Evolutionary conservation across 2,113 vertebrate genomes (phyloP).

Genomic region (Muntiacus muntjak): DNA sequence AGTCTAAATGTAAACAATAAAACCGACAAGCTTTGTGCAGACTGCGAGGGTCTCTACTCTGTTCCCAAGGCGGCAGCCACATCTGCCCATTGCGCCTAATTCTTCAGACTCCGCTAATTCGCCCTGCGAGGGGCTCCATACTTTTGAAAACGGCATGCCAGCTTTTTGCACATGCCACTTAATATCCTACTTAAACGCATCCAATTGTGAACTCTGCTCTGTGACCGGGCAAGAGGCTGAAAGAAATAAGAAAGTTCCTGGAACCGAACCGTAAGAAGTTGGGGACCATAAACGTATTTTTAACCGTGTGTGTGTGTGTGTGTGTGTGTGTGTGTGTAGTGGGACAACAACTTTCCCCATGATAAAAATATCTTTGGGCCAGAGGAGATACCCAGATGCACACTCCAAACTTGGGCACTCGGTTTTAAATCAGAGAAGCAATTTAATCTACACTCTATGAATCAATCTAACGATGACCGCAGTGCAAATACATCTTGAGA

Average conservation of each 20-base stretch:
- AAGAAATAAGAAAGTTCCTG: constrained; percentile 39
- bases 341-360: neutral
- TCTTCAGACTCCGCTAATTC: neutral
- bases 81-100: neutral
- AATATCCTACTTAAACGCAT: neutral
- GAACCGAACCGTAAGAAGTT: neutral
- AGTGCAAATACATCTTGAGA: neutral
- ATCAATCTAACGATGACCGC: neutral
- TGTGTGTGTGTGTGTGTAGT: neutral
- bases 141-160: neutral
- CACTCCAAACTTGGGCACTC: constrained; percentile 4
- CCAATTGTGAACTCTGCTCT: neutral
- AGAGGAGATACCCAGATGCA: neutral
- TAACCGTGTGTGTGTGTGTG: neutral
- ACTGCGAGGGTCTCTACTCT: neutral
- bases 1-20: neutral
- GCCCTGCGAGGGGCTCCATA: neutral
- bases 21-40: neutral
- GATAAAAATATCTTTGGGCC: neutral
- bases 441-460: constrained; percentile 34
- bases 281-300: neutral
- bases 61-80: fast-evolving
- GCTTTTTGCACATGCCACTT: neutral
- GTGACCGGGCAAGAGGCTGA: neutral
- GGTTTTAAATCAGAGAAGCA: constrained; percentile 46